These are phyloP conservation scores for Malurus melanocephalus DNA, from an alignment of 2,113 vertebrate genomes.

Conservation along the genomic window DNA sequence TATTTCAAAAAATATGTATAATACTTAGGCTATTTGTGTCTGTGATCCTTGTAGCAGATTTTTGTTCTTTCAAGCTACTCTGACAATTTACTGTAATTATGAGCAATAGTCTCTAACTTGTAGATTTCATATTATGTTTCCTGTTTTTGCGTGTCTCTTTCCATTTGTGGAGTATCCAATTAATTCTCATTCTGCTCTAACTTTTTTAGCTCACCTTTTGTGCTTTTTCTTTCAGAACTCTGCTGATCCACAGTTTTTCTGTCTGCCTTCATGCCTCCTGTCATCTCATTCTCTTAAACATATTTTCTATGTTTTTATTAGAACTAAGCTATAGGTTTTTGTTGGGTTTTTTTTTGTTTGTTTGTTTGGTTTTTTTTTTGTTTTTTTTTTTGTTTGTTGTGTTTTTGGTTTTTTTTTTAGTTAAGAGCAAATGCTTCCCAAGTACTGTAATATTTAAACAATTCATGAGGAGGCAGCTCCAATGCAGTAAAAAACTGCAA, in stretches of 20 bases:
- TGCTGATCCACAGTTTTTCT: neutral
- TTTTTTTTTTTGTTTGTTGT: neutral
- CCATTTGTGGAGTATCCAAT: neutral
- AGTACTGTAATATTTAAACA: neutral
- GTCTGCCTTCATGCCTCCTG: neutral
- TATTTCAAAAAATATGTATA: neutral
- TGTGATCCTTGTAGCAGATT: neutral
- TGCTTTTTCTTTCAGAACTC: neutral
- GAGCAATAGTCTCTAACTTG: neutral
- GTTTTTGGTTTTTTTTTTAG: neutral
- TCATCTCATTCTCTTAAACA: neutral
- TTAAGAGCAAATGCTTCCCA: neutral
- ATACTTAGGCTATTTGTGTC: neutral
- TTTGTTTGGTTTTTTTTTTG: neutral
- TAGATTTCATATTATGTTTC: neutral
- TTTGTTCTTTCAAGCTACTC: neutral
- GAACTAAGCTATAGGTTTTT: neutral
- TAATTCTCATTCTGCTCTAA: neutral
- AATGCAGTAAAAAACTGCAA: neutral
- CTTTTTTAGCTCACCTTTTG: neutral
- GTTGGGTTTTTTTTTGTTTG: too few relatives aligned
- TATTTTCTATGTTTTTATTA: neutral
- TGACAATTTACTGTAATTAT: neutral
- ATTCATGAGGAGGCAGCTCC: neutral
- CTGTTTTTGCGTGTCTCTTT: neutral